Evolutionary conservation across 2,888 invertebrate genomes (phyloP), one percentile per base, ranked within the genome.

Genomic region (Rosalia funebris): DNA sequence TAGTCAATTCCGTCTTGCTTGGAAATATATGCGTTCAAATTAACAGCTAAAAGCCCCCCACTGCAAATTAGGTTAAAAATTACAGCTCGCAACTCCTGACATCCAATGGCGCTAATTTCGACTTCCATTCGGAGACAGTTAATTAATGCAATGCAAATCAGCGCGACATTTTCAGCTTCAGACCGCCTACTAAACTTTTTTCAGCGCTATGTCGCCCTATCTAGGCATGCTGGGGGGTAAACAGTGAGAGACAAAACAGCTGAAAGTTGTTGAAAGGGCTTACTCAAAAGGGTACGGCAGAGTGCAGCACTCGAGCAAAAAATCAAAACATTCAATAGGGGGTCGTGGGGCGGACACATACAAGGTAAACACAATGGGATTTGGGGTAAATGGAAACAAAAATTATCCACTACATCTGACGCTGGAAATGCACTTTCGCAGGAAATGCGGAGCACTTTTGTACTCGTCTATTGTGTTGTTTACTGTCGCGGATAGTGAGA

Each of bases 381-480:
- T 31, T 12, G 2, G 41, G 25, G 42, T 32, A 32, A 39, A 42
- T 42, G 53, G 41, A 31, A 37, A 20, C 12, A 39, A 20, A 50
- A 20, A 53, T 53, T 53, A 53, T 53, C 53, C 53, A 32, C 42
- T 42, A 42, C 42, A 53, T 53, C 53, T 53, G 53, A 17, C 12
- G 11, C 9, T 3, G 12, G n/a, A 14, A 53, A 42, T 53, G 53
- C 42, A 17, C 15, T 31, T 42, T 42, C 16, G 14, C 10, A 16
- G 11, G 14, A 14, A 3, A 25, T 25, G 7, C 25, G 25, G 25
- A 25, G 7, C 2, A n/a, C 34, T n/a, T 34, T 34, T 34, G 34
- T 34, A 11, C 34, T 2, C 34, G 34, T 11, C 2, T n/a, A n/a
- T 34, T 34, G 34, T 34, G 25, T 25, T 25, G 25, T 25, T 25